Evolutionary conservation across 1,140 invertebrate genomes (phyloP).

Genomic region (Drosophila insularis): DNA sequence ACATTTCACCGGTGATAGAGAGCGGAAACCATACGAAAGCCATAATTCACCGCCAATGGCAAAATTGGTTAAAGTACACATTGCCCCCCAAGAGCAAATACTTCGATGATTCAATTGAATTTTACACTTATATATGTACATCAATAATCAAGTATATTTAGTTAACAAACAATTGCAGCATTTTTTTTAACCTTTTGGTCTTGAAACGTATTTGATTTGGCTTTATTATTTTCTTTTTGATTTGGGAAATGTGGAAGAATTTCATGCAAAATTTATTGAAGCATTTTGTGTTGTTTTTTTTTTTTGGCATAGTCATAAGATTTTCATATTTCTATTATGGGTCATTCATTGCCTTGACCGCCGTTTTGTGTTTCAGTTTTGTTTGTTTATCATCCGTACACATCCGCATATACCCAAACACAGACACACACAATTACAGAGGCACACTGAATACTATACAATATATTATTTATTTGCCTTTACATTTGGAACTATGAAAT

Average conservation of each 20-base stretch:
- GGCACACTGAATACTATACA: conserved; percentile 26
- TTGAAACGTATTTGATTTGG: neutral
- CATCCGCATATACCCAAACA: conserved; percentile 9
- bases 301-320: conserved; percentile 1
- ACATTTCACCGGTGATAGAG: neutral
- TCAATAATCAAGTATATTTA: conserved; percentile 2
- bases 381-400: conserved; percentile 51
- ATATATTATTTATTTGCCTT: conserved; percentile 72
- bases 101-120: neutral
- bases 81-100: neutral
- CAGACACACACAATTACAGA: neutral
- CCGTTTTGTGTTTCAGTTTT: conserved; percentile 65
- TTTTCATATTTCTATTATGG: neutral
- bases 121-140: neutral
- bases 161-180: neutral
- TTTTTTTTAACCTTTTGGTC: too few relatives aligned
- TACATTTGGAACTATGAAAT: conserved; percentile 73
- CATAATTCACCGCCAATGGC: conserved; percentile 6
- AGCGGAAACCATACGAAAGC: conserved; percentile 11
- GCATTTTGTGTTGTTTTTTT: neutral
- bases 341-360: conserved; percentile 47
- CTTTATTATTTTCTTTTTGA: neutral
- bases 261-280: neutral
- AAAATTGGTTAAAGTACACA: neutral
- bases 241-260: neutral